Conservation (phyloP, 1,140 invertebrate species). For the Heliconius eleuchia region DNA sequence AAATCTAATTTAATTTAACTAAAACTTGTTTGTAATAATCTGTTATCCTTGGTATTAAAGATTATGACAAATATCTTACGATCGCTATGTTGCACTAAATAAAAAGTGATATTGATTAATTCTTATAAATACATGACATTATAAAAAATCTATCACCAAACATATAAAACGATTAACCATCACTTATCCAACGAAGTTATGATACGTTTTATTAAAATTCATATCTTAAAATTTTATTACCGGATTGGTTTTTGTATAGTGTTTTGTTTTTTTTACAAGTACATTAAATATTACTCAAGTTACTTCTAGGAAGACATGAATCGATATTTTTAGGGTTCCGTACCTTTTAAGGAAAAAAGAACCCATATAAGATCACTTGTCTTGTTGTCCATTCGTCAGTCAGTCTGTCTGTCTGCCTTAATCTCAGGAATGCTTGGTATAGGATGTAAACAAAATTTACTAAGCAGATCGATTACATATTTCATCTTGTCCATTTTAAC, state of each 20-base stretch:
- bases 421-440: no score
- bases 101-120: slow-evolving; percentile 3
- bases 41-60: background rate
- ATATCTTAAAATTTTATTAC: background rate
- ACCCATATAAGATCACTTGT: no score
- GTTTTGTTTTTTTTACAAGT: background rate
- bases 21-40: background rate
- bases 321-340: no score
- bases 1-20: no score
- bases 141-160: background rate
- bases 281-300: background rate
- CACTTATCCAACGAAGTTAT: background rate
- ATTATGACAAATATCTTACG: background rate
- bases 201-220: background rate
- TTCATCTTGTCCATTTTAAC: no score
- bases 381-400: no score
- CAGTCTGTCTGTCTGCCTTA: no score
- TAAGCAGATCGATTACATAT: no score
- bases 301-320: background rate
- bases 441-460: no score
- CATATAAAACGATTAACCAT: slow-evolving; percentile 9
- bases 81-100: background rate
- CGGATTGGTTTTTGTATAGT: background rate
- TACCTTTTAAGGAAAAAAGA: no score
- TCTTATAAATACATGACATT: background rate